Evolutionary conservation across 2,797 vertebrate species (phyloP), one percentile per base, ranked within the genome.

Genomic region (Lates japonicus): DNA sequence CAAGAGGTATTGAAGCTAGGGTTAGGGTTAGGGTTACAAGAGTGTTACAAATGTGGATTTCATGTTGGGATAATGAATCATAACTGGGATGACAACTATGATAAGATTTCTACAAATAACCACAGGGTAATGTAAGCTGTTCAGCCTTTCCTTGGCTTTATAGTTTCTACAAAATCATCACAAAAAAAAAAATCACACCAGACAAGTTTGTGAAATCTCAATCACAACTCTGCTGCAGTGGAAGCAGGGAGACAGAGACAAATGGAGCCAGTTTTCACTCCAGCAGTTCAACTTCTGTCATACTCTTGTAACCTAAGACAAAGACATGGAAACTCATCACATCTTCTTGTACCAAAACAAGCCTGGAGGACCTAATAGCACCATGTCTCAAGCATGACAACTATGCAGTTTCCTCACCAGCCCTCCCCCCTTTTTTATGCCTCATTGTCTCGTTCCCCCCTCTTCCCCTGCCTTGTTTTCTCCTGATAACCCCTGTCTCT

Each of bases 291-390:
- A 73, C 83, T 76, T 70, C 75, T 88, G 83, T 89, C 85, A 88
- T 60, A 80, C 70, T 81, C 61, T 64, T 85, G 85, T 85, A 89
- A 87, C 86, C 76, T 41, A 67, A 79, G 73, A 88, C 81, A 88
- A 89, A 92, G 77, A 91, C 85, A 83, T 6, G 78, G 76, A 64
- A 90, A 77, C 71, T 74, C 78, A 49, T 80, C 85, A 82, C 82
- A 78, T 83, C 82, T 84, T 58, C 74, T 85, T 89, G 84, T 88
- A 87, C 82, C 84, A 87, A 91, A 93, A 93, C 89, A 93, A 85
- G 78, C 84, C 87, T n/a, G 59, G 74, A 88, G 82, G 84, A 84
- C 51, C 62, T 70, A 85, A 92, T 59, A 67, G 76, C 82, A 74
- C 77, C 86, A 85, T 73, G 85, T 88, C 87, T 92, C 64, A 91